Evolutionary conservation across 1,140 invertebrate genomes (phyloP).

Genomic region (Nebria ingens): DNA sequence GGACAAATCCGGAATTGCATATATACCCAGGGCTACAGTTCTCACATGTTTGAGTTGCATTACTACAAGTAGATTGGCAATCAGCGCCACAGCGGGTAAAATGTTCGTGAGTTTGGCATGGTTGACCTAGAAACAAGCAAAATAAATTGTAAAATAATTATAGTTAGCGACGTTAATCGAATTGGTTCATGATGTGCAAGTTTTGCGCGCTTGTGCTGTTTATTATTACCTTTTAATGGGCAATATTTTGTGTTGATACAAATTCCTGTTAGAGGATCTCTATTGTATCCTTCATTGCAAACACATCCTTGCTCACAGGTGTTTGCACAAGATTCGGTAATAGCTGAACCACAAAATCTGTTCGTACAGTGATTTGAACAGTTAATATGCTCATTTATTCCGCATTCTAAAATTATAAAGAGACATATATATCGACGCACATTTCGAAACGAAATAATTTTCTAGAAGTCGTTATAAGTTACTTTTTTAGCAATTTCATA

Average conservation of each 20-base stretch:
- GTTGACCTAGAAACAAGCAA: not conserved
- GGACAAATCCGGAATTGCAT: not conserved
- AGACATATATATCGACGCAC: not conserved
- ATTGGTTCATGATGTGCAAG: not conserved
- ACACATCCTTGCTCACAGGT: not conserved
- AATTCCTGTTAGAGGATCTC: not conserved
- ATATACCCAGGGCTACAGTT: not conserved
- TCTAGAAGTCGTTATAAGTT: not conserved
- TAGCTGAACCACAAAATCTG: not conserved
- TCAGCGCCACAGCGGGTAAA: not conserved
- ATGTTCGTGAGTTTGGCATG: not conserved
- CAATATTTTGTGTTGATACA: not conserved
- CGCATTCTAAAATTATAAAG: not conserved
- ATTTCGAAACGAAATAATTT: not conserved
- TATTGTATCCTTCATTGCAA: not conserved
- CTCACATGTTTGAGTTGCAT: not conserved
- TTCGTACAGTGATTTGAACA: not conserved
- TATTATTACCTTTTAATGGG: not conserved
- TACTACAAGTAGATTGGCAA: not conserved
- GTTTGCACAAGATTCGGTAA: not conserved
- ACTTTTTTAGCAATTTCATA: not conserved
- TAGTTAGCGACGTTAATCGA: not conserved
- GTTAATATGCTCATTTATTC: not conserved
- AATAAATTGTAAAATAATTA: not conserved
- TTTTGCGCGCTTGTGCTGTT: not conserved